These are phyloP conservation scores for Crotalus helleri DNA, from an alignment of 2,113 vertebrate species.

Conservation along the genomic window DNA sequence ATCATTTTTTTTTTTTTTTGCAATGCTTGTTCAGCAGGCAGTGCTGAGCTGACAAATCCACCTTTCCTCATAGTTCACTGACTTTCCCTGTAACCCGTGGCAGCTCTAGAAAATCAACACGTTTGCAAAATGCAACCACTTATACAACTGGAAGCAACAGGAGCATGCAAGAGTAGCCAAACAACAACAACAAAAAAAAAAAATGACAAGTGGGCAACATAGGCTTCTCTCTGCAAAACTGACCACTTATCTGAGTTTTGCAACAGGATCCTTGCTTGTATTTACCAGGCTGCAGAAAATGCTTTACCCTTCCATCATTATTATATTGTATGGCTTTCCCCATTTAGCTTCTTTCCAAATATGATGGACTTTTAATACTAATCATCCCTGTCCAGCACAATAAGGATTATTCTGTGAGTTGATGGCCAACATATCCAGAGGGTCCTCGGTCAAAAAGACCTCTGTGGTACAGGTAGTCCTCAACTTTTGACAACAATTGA, in stretches of 20 bases:
- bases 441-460: neutral
- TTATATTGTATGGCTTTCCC: neutral
- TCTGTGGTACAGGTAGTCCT: neutral
- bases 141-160: conserved; percentile 55
- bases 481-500: too few species aligned
- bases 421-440: neutral
- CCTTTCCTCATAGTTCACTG: conserved; percentile 67
- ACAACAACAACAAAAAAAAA: neutral
- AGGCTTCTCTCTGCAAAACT: neutral
- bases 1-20: conserved; percentile 68
- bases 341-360: neutral
- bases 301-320: too few species aligned
- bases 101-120: conserved; percentile 64
- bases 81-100: conserved; percentile 39
- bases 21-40: conserved; percentile 77
- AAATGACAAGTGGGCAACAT: neutral
- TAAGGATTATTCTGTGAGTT: neutral
- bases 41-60: conserved; percentile 85
- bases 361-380: neutral
- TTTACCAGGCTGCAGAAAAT: neutral
- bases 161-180: conserved; percentile 32
- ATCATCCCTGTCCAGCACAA: neutral
- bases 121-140: conserved; percentile 39
- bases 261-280: neutral
- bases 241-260: too few species aligned